Conservation (phyloP, 1,140 invertebrate genomes). For the Lysiphlebus fabarum region DNA sequence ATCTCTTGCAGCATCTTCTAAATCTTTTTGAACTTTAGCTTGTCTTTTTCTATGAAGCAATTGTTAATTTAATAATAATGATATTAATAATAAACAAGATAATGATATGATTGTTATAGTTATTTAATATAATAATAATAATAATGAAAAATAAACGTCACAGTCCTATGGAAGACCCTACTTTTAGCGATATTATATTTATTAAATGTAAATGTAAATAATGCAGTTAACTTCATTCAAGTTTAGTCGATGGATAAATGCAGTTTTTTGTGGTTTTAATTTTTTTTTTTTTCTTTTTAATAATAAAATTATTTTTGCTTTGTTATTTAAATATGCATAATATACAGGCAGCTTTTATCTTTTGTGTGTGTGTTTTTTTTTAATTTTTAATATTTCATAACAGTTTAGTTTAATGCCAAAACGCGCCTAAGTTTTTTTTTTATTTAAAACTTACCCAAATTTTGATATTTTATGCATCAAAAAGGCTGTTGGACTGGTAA, state of each 20-base stretch:
- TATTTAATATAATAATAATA: not conserved
- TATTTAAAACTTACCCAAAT: constrained; percentile 66
- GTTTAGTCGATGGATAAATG: too few relatives aligned
- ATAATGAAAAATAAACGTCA: too few relatives aligned
- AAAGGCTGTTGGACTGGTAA: constrained; percentile 66
- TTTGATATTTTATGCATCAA: constrained; percentile 69
- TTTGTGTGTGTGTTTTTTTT: too few relatives aligned
- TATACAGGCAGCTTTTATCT: not conserved
- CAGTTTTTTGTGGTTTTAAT: too few relatives aligned
- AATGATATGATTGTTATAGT: not conserved
- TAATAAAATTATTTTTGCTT: constrained; percentile 3
- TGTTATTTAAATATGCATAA: constrained; percentile 28
- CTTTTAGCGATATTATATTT: constrained; percentile 5
- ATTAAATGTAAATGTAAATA: too few relatives aligned
- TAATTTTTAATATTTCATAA: constrained; percentile 16
- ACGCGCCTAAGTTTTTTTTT: constrained; percentile 12
- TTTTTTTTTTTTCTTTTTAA: not conserved
- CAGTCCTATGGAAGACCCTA: constrained; percentile 10
- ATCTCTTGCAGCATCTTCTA: constrained; percentile 86
- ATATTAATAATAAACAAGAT: constrained; percentile 1
- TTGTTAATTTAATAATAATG: constrained; percentile 7
- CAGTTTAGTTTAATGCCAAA: constrained; percentile 19
- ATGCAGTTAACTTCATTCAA: too few relatives aligned
- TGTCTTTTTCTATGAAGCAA: constrained; percentile 72
- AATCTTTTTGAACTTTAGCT: constrained; percentile 81